Evolutionary conservation across 1,140 invertebrate species (phyloP).

Genomic region (Conus betulinus): DNA sequence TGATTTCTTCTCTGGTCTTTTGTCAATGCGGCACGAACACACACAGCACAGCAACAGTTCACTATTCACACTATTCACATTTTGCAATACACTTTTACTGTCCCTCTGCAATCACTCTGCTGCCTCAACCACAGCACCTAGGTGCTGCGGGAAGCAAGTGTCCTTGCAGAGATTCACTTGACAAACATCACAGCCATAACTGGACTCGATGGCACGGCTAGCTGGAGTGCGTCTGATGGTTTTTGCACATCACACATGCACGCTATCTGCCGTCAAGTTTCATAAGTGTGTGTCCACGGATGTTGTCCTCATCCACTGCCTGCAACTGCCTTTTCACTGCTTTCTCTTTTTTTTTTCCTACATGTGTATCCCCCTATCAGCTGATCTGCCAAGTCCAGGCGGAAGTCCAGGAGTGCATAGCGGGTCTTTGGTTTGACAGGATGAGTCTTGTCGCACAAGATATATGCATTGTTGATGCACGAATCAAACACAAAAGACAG

Average conservation of each 20-base stretch:
- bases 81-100: background rate
- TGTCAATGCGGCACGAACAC: background rate
- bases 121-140: conserved; percentile 1
- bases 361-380: background rate
- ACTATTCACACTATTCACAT: background rate
- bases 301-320: background rate
- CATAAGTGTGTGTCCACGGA: background rate
- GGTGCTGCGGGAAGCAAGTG: conserved; percentile 13
- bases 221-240: too few relatives aligned
- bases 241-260: too few relatives aligned
- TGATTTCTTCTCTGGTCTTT: background rate
- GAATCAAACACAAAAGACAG: conserved; percentile 12
- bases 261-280: background rate
- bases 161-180: conserved; percentile 15
- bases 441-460: background rate
- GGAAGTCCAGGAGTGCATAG: background rate
- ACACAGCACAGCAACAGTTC: background rate
- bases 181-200: conserved; percentile 9
- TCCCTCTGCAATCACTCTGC: background rate
- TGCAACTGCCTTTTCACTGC: background rate
- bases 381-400: background rate
- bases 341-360: background rate
- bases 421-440: background rate
- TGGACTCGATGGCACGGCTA: background rate
- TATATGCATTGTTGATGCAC: background rate